Conservation (phyloP, 2,888 invertebrate genomes). For the Polia nebulosa region DNA sequence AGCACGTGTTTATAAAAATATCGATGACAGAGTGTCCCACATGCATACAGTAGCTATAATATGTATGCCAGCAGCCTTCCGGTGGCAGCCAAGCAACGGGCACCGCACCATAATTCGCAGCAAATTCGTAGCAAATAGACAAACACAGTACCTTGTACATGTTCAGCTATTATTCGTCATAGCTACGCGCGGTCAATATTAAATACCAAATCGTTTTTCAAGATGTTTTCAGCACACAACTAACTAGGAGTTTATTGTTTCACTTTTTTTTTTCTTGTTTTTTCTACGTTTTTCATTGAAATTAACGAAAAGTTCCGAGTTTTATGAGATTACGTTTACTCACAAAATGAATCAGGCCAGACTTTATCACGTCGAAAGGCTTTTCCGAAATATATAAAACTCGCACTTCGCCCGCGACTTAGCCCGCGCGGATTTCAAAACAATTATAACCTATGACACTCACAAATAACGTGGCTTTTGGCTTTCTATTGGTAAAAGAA, state of each 20-base stretch:
- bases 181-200: background rate
- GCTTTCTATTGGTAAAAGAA: no score
- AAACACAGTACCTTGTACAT: background rate
- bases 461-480: no score
- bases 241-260: background rate
- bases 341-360: background rate
- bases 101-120: constrained; percentile 73
- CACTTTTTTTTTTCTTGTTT: background rate
- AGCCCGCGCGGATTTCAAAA: no score
- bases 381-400: constrained; percentile 9
- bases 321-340: background rate
- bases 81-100: constrained; percentile 75
- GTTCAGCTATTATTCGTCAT: constrained; percentile 17
- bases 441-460: no score
- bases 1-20: constrained; percentile 75
- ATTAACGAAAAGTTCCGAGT: background rate
- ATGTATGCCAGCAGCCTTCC: constrained; percentile 83
- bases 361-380: background rate
- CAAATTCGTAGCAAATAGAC: constrained; percentile 67
- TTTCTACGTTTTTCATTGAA: background rate
- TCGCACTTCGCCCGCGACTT: no score
- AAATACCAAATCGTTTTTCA: background rate
- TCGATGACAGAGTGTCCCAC: constrained; percentile 77
- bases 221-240: background rate
- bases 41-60: constrained; percentile 75